These are phyloP conservation scores for Glyptemys insculpta DNA, from an alignment of 2,797 vertebrate genomes.

Conservation along the genomic window DNA sequence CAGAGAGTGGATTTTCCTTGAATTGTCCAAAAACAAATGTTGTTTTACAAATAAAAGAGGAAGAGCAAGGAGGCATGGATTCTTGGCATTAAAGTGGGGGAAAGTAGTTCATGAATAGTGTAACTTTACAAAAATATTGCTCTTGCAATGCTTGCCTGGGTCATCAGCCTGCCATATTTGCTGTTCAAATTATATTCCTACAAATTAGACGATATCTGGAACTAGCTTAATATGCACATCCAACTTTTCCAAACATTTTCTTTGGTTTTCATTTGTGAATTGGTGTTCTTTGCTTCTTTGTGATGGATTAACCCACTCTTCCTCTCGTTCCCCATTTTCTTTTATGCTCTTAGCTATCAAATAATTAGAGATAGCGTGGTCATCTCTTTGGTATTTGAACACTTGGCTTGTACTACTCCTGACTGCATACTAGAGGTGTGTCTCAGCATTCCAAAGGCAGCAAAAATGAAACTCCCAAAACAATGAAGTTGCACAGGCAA, in stretches of 20 bases:
- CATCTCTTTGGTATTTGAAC: not conserved
- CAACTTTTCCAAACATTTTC: not conserved
- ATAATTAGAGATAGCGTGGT: not conserved
- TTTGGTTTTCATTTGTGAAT: not conserved
- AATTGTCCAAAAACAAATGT: not conserved
- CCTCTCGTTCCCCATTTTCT: not conserved
- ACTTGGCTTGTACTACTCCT: not conserved
- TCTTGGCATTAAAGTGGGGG: not conserved
- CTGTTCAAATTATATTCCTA: not conserved
- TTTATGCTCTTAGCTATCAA: not conserved
- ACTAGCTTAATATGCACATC: not conserved
- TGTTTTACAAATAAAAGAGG: not conserved
- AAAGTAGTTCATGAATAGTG: not conserved
- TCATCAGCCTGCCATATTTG: not conserved
- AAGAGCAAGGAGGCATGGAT: not conserved
- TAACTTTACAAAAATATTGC: not conserved
- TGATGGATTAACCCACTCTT: not conserved
- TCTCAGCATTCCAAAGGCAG: not conserved
- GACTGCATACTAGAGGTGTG: not conserved
- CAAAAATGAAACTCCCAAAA: not conserved
- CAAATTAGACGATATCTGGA: not conserved
- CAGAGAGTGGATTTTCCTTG: conserved; percentile 18
- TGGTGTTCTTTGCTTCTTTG: not conserved
- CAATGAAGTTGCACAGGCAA: not conserved
- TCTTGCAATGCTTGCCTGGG: not conserved